Evolutionary conservation across 2,797 vertebrate species (phyloP).

Genomic region (Psittacula echo): DNA sequence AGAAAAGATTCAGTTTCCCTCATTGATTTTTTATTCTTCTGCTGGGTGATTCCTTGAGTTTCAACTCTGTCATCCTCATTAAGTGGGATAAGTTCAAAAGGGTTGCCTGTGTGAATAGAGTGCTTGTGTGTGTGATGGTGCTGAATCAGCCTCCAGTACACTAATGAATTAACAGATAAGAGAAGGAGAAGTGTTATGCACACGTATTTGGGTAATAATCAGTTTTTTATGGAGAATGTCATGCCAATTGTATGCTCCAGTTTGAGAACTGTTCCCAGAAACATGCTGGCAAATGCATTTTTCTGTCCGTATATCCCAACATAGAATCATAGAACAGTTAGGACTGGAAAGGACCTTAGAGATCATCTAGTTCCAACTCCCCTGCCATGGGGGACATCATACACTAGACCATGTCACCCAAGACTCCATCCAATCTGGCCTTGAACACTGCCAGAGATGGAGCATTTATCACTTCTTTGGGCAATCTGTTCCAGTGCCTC

Average conservation of each 20-base stretch:
- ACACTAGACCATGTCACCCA: background rate
- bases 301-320: background rate
- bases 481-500: background rate
- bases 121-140: fast-evolving
- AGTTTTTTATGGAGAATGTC: background rate
- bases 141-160: background rate
- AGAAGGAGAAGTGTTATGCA: background rate
- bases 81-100: background rate
- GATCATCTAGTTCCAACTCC: background rate
- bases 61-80: background rate
- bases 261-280: background rate
- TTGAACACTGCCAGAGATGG: background rate
- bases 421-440: background rate
- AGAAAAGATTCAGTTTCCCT: background rate
- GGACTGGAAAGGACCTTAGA: background rate
- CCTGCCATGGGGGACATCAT: background rate
- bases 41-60: background rate
- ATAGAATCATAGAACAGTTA: background rate
- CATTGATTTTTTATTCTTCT: background rate
- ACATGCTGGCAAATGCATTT: background rate
- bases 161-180: too few relatives aligned
- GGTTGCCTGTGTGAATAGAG: fast-evolving
- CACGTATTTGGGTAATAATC: background rate
- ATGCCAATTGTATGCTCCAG: background rate
- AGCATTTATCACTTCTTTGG: background rate